phyloP scores from a whole-genome alignment of 1,140 invertebrate genomes.

The Saccostrea echinata region DNA sequence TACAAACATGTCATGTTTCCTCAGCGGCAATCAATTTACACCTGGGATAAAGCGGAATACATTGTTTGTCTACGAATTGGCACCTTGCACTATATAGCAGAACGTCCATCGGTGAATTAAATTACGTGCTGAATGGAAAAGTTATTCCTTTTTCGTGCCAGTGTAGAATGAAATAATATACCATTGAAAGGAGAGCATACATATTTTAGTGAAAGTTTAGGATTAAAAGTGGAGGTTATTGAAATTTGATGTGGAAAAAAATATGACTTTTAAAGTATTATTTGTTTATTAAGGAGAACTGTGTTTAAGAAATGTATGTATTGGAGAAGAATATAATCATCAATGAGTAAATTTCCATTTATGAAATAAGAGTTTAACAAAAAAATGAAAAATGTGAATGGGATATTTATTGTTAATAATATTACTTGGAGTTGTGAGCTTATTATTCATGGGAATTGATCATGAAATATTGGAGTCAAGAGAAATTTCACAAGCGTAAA shows the following conservation, averaged over 20 bases:
- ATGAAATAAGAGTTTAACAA: neutral
- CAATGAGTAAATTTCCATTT: constrained; percentile 30
- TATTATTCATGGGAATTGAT: constrained; percentile 8
- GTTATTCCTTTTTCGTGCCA: constrained; percentile 36
- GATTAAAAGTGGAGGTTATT: constrained; percentile 17
- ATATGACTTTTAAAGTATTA: constrained; percentile 30
- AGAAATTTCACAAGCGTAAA: constrained; percentile 32
- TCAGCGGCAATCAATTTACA: constrained; percentile 11
- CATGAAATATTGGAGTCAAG: neutral
- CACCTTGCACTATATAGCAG: constrained; percentile 31
- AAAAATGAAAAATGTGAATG: constrained; percentile 11
- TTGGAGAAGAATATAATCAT: constrained; percentile 25
- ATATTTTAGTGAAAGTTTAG: constrained; percentile 37
- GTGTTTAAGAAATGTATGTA: constrained; percentile 26
- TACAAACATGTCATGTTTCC: constrained; percentile 22
- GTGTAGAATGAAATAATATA: constrained; percentile 30
- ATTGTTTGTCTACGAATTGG: constrained; percentile 32
- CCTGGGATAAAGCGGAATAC: constrained; percentile 27
- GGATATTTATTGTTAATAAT: constrained; percentile 2
- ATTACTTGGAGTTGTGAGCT: neutral
- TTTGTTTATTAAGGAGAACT: constrained; percentile 10
- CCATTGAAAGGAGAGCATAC: constrained; percentile 24
- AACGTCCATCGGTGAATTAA: constrained; percentile 27
- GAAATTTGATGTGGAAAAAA: constrained; percentile 28
- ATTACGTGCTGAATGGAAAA: constrained; percentile 31